Evolutionary conservation across 2,113 vertebrate genomes (phyloP), one percentile per base, ranked within the genome.

Genomic region (Neolamprologus caudopunctatus): DNA sequence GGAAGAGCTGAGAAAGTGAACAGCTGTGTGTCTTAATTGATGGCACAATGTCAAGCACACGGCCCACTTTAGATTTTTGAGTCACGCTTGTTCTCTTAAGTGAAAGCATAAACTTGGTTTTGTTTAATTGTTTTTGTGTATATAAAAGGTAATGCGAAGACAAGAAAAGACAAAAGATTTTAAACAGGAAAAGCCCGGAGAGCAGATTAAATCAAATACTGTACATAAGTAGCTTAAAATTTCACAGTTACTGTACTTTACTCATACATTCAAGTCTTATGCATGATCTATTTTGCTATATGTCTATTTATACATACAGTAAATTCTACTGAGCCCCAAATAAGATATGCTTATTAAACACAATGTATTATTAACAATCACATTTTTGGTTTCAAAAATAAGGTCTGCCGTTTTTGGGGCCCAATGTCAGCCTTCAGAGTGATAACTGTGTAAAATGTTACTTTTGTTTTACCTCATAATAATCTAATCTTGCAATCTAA

Each of bases 1-100:
- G 28, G 40, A 90, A 84, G 68, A 42, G 66, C 80, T 58, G 80
- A 28, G 24, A 73, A 83, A 47, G 83, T 11, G 66, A 92, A 57
- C 84, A 90, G 85, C 50, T 90, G 91, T 55, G 51, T 16, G 61
- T 85, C 80, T 83, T 85, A 92, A 90, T 71, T 85, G 87, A 87
- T 85, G 85, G 82, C 31, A 33, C 75, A 28, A 71, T 80, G 86
- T 90, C 81, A 73, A 90, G 82, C 35, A 28, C 45, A 31, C 9
- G 14, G 78, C 42, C 21, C 61, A 53, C 71, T 81, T 88, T 50
- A 40, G 87, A 84, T 19, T 26, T 40, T 5, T 24, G 35, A 45
- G 85, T 54, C 58, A 81, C 37, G 87, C 31, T 86, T 33, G 68
- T 82, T 85, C 80, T 87, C 33, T 63, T 7, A 63, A 73, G 55